Evolutionary conservation across 2,113 vertebrate genomes (phyloP), one percentile per base, ranked within the genome.

Genomic region (Ageneiosus marmoratus): DNA sequence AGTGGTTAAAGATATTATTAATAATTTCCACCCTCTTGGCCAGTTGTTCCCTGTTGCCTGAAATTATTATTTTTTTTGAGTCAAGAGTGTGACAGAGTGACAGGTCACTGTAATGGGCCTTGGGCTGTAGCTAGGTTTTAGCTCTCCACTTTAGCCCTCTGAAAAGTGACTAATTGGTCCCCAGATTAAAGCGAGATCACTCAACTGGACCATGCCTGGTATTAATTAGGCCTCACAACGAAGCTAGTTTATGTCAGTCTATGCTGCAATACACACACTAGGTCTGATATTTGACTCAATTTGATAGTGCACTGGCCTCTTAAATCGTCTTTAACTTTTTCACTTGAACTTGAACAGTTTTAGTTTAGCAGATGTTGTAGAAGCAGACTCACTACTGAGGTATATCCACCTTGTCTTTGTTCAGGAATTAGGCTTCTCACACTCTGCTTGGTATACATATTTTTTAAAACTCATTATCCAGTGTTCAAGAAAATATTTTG

Each of bases 131-230:
- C 69, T 78, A 20, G 80, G 78, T 77, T 82, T 87, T 80, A 79
- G 63, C 79, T 83, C 53, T 87, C 53, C 34, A 1, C 73, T 76
- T 76, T 50, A 44, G 55, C 73, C 85, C 79, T 82, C 79, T 82
- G 83, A 83, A 91, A 89, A 85, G 58, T 16, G 76, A 78, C 84
- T 93, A 93, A 94, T 94, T 94, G 91, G 91, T 89, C 91, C 90
- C 90, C 81, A 88, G 89, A 91, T 91, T 89, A 89, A 83, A 63
- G 79, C 60, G 34, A 84, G 87, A 88, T 90, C 89, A 79, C 73
- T 89, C 86, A 90, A 87, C 82, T 79, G 80, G 83, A 79, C 79
- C 41, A 79, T 83, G 63, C 76, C 65, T 83, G 69, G 85, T 92
- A 88, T 89, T 93, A 93, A 93, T 93, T 90, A 92, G 89, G 81